Evolutionary conservation across 2,888 invertebrate genomes (phyloP), one percentile per base, ranked within the genome.

Genomic region (Steinernema hermaphroditum): DNA sequence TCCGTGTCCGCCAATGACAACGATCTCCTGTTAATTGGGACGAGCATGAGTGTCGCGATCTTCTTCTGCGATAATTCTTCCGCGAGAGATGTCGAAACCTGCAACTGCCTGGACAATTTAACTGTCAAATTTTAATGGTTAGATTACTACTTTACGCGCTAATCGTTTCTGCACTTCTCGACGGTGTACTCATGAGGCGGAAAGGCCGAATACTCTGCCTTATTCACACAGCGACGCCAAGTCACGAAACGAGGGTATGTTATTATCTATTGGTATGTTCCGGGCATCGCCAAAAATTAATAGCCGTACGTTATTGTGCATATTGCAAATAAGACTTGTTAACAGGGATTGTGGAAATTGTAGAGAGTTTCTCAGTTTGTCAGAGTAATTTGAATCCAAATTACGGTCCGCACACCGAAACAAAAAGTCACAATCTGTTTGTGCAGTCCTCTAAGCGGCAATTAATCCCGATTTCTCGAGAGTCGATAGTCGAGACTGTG

Each of bases 201-300:
- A 74, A 75, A 34, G 50, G 62, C 0, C 78, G 75, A 16, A 79
- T 82, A 44, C 74, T 82, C 29, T 82, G 82, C 68, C 68, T 82
- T 0, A 81, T 82, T 69, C 82, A 82, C 68, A 82, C 82, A 27
- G 81, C 82, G 4, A 79, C 81, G 9, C 80, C 80, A 16, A 81
- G 79, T 68, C 82, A 82, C 71, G 75, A 78, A 43, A 82, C 82
- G n/a, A 69, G 80, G 49, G 80, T 80, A 62, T 37, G 74, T 69
- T 37, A 16, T 32, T 27, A 68, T 54, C 37, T 37, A 37, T 37
- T n/a, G n/a, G n/a, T n/a, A n/a, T n/a, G n/a, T n/a, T n/a, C n/a
- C n/a, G n/a, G n/a, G n/a, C n/a, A n/a, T n/a, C n/a, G n/a, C n/a
- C n/a, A n/a, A n/a, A n/a, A n/a, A n/a, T n/a, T n/a, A n/a, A n/a